These are phyloP conservation scores for Myodes glareolus DNA, from an alignment of 2,113 vertebrate genomes.

Conservation along the genomic window DNA sequence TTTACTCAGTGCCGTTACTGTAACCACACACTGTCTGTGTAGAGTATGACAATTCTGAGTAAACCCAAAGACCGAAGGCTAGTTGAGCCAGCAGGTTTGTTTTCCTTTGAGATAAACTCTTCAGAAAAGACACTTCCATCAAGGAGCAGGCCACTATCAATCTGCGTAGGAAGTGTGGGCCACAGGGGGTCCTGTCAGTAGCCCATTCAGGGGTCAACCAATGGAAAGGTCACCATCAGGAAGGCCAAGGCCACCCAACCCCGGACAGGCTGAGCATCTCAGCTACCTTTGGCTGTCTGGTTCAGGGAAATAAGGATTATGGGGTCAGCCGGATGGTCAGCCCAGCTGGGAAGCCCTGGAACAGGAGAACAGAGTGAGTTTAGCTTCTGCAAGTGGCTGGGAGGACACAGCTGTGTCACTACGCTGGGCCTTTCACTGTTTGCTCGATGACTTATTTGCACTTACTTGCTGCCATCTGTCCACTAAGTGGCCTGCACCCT, in stretches of 20 bases:
- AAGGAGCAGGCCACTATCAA: background rate
- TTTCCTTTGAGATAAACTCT: conserved; percentile 20
- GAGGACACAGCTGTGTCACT: background rate
- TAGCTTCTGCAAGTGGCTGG: background rate
- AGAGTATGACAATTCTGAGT: background rate
- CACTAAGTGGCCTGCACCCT: background rate
- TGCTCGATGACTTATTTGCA: background rate
- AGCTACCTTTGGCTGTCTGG: background rate
- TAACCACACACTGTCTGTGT: background rate
- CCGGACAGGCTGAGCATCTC: background rate
- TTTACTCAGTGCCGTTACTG: background rate
- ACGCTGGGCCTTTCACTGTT: background rate
- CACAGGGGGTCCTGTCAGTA: background rate
- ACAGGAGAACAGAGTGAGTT: background rate
- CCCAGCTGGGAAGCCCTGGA: background rate
- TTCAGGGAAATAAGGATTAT: fast-evolving
- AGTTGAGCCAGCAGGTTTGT: background rate
- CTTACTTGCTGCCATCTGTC: conserved; percentile 10
- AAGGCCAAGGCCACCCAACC: background rate
- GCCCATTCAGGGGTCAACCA: background rate
- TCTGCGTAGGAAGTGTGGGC: background rate
- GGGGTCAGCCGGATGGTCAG: fast-evolving
- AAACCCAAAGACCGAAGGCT: background rate
- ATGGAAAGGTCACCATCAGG: background rate
- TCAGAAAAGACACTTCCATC: background rate